A percentile compares a stretch with the other conserved stretches of the same genome.
These are phyloP conservation scores for Clistopyga incitator DNA, from an alignment of 2,888 invertebrate species.

Conservation along the genomic window DNA sequence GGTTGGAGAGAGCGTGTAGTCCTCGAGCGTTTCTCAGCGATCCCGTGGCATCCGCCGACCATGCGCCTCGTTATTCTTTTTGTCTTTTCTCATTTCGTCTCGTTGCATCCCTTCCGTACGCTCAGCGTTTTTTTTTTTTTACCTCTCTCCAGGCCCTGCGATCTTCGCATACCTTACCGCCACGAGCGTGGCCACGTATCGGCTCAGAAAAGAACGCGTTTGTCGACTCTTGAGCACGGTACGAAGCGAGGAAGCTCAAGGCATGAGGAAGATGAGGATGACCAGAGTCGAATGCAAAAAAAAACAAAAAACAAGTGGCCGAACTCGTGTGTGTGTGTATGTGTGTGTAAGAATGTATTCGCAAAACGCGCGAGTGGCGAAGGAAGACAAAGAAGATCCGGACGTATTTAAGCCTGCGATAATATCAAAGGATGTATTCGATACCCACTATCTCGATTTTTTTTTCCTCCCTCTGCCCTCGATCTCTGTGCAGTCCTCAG, in stretches of 20 bases:
- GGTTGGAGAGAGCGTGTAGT: background rate
- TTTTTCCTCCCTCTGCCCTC: background rate
- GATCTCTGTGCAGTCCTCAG: background rate
- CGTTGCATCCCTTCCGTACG: slow-evolving; percentile 42
- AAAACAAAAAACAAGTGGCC: slow-evolving; percentile 26
- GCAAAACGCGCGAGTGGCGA: slow-evolving; percentile 22
- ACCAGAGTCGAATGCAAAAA: slow-evolving; percentile 24
- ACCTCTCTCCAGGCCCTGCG: slow-evolving; percentile 77
- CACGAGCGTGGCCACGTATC: slow-evolving; percentile 75
- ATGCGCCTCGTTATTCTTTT: slow-evolving; percentile 48
- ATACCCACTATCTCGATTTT: slow-evolving; percentile 10
- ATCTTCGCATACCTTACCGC: slow-evolving; percentile 82
- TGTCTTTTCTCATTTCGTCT: slow-evolving; percentile 56
- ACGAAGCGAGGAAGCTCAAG: slow-evolving; percentile 49
- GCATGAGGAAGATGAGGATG: slow-evolving; percentile 40
- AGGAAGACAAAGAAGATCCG: slow-evolving; percentile 54
- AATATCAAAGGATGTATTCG: slow-evolving; percentile 50
- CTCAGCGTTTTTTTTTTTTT: slow-evolving; percentile 68
- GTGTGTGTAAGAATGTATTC: background rate
- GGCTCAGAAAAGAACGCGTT: slow-evolving; percentile 66
- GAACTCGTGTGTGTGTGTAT: background rate
- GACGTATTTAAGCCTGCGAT: slow-evolving; percentile 60
- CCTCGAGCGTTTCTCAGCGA: slow-evolving; percentile 24
- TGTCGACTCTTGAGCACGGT: slow-evolving; percentile 49
- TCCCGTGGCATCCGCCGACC: slow-evolving; percentile 5